Base-by-base conservation (phyloP, 2,113 vertebrate genomes). In the Polypterus bichir region DNA sequence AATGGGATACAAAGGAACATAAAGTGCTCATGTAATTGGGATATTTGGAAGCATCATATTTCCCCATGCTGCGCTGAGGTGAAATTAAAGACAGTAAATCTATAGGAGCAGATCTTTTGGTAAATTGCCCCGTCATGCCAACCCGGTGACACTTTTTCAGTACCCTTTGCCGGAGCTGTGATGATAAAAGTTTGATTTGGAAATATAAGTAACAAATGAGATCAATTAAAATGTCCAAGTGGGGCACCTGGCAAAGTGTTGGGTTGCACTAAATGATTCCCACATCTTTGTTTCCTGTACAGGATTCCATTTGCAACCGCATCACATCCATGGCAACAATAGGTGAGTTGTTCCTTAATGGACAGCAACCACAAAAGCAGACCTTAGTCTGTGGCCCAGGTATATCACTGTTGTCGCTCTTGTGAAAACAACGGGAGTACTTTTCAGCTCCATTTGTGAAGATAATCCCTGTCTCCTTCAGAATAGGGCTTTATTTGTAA, bases 131-230 rank as follows among this genome's bases (percentile, higher is more conserved):
- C 73, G 61, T 71, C 74, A 71, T 85, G 79, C 80, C 71, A 63
- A 74, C 68, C 73, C 74, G 73, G 67, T 77, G 83, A 83, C 83
- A 85, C 83, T 74, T 73, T 79, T 74, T 74, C 80, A 63, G 75
- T 81, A 83, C 82, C 80, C 70, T 79, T 82, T 85, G 81, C 80
- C 83, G 78, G 80, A 85, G 78, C 64, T 47, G 67, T 74, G 66
- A 85, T 79, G 86, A 93, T 90, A 89, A 86, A 80, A 77, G 83
- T 86, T 86, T 82, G 84, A 93, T 91, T 87, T 83, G 84, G 82
- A 84, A 87, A 88, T 90, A 92, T 91, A 88, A 84, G 89, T 94
- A 93, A 93, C 93, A 94, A 93, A 94, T 92, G 82, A 93, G 88
- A 91, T 92, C 89, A 93, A 96, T 97, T 96, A 93, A 93, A 86